Conservation (phyloP, 2,113 vertebrate species). For the Lethenteron camtschaticum region DNA sequence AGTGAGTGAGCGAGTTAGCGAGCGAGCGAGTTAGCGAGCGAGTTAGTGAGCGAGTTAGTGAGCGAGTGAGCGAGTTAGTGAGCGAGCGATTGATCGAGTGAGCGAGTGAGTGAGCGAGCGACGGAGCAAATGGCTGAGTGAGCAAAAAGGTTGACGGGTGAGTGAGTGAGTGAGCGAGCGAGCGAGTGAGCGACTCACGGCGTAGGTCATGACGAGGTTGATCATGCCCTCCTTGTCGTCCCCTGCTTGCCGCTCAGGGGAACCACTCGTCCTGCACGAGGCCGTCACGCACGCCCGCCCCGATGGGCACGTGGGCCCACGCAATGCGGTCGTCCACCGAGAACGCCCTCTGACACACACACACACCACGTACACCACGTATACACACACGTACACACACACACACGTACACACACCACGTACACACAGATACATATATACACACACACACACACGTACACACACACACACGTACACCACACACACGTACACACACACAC, state of each 20-base stretch:
- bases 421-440: too few species aligned
- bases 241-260: conserved; percentile 67
- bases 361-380: background rate
- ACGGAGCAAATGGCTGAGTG: background rate
- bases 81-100: too few species aligned
- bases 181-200: conserved; percentile 35
- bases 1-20: background rate
- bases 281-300: conserved; percentile 56
- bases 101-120: background rate
- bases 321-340: conserved; percentile 96
- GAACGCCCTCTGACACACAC: conserved; percentile 47
- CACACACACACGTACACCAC: too few species aligned
- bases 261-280: conserved; percentile 78
- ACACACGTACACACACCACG: too few species aligned
- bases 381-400: background rate
- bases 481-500: too few species aligned
- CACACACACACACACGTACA: too few species aligned
- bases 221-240: conserved; percentile 99
- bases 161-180: too few species aligned
- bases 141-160: too few species aligned
- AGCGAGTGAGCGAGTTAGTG: too few species aligned
- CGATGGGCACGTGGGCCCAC: conserved; percentile 82
- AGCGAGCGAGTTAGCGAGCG: background rate
- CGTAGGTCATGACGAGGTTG: conserved; percentile 80
- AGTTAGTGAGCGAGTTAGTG: too few species aligned